Evolutionary conservation across 1,140 invertebrate genomes (phyloP).

Genomic region (Orius insidiosus): DNA sequence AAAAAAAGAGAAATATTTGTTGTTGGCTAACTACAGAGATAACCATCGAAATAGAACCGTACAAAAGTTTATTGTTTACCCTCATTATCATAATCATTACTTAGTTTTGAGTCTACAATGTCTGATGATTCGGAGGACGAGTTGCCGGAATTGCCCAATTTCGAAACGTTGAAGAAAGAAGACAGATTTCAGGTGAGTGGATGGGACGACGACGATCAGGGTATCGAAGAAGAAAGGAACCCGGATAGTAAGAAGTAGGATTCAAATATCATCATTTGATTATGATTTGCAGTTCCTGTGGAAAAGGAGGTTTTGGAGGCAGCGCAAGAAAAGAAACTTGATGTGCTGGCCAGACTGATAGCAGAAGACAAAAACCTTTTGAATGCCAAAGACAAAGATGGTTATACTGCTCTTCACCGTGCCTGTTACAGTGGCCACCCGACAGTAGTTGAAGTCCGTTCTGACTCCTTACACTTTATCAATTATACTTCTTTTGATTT

Average conservation of each 20-base stretch:
- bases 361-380: constrained; percentile 41
- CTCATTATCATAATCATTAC: no score
- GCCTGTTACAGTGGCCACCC: constrained; percentile 80
- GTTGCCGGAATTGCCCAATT: no score
- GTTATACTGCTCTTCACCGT: constrained; percentile 78
- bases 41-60: no score
- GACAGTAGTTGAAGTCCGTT: constrained; percentile 42
- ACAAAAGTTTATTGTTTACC: no score
- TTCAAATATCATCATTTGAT: background rate
- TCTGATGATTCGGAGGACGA: no score
- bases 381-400: constrained; percentile 60
- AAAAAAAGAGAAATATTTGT: no score
- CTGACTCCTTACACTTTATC: no score
- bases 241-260: constrained; percentile 27
- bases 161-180: no score
- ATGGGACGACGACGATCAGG: constrained; percentile 34
- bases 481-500: constrained; percentile 15
- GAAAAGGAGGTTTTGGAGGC: constrained; percentile 57
- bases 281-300: constrained; percentile 36
- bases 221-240: constrained; percentile 29
- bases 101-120: no score
- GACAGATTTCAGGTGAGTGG: constrained; percentile 24
- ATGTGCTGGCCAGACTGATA: constrained; percentile 44
- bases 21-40: no score
- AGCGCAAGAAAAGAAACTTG: constrained; percentile 60